Evolutionary conservation across 2,113 vertebrate genomes (phyloP).

Genomic region (Puntigrus tetrazona): DNA sequence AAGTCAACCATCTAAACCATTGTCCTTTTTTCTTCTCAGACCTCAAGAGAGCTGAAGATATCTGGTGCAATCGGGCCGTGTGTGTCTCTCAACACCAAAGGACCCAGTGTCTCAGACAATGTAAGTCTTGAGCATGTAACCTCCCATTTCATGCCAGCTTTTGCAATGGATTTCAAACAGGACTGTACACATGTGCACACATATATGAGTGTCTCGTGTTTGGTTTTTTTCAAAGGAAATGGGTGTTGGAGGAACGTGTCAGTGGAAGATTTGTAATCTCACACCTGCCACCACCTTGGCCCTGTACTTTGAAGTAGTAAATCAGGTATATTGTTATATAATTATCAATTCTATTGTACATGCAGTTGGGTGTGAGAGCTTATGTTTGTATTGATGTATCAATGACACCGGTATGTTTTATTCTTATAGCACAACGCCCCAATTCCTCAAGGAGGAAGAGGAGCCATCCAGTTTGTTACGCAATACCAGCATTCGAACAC

Average conservation of each 20-base stretch:
- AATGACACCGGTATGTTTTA: slow-evolving; percentile 30
- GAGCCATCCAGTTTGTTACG: slow-evolving; percentile 92
- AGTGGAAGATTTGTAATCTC: slow-evolving; percentile 94
- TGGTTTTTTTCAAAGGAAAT: slow-evolving; percentile 82
- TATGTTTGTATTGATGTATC: background rate
- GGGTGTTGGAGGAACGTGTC: slow-evolving; percentile 89
- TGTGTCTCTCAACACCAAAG: slow-evolving; percentile 88
- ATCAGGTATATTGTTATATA: slow-evolving; percentile 82
- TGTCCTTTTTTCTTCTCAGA: slow-evolving; percentile 73
- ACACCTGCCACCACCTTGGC: slow-evolving; percentile 87
- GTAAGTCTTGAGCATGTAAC: slow-evolving; percentile 76
- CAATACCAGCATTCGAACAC: slow-evolving; percentile 94
- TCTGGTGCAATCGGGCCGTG: slow-evolving; percentile 92
- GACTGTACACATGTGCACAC: background rate
- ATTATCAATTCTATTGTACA: background rate
- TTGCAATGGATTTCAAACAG: background rate
- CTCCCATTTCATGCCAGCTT: background rate
- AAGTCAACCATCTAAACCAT: background rate
- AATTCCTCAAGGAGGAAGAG: slow-evolving; percentile 91
- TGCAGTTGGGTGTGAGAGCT: background rate
- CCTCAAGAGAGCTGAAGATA: slow-evolving; percentile 92
- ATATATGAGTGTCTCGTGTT: background rate
- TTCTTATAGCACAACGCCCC: slow-evolving; percentile 89
- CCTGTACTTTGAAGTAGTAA: slow-evolving; percentile 95
- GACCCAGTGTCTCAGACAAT: slow-evolving; percentile 89